Conservation (phyloP, 2,888 invertebrate species). For the Drosophila sordidapex region DNA sequence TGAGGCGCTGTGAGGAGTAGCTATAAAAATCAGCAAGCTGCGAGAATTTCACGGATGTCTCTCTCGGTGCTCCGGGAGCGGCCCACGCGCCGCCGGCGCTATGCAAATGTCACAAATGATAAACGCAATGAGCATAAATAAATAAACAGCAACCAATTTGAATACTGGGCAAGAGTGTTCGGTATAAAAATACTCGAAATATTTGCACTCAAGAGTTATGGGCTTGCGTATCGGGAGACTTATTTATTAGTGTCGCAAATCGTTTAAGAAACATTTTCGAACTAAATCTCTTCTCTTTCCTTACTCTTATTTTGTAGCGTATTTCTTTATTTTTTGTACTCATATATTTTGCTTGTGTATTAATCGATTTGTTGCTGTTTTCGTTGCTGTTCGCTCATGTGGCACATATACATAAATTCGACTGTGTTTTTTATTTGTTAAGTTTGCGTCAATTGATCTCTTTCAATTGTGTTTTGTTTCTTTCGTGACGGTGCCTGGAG, state of each 20-base stretch:
- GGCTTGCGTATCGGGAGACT: slow-evolving; percentile 51
- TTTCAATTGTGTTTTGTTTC: neutral
- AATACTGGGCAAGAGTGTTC: slow-evolving; percentile 29
- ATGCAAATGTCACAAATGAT: slow-evolving; percentile 81
- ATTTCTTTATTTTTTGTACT: neutral
- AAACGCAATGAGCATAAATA: slow-evolving; percentile 81
- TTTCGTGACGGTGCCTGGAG: neutral
- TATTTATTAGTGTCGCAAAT: slow-evolving; percentile 80
- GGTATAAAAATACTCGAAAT: slow-evolving; percentile 22
- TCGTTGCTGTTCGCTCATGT: slow-evolving; percentile 34
- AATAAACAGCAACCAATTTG: slow-evolving; percentile 56
- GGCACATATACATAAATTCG: slow-evolving; percentile 59
- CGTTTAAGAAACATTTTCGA: slow-evolving; percentile 61
- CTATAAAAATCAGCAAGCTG: slow-evolving; percentile 74
- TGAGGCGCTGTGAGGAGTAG: slow-evolving; percentile 2
- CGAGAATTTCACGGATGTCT: slow-evolving; percentile 75
- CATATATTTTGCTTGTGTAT: slow-evolving; percentile 54
- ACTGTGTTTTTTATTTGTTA: slow-evolving; percentile 68
- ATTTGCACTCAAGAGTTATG: slow-evolving; percentile 43
- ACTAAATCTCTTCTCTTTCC: slow-evolving; percentile 9
- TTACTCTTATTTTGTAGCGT: neutral
- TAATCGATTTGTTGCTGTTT: slow-evolving; percentile 65
- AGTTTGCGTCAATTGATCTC: slow-evolving; percentile 30
- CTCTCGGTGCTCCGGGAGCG: slow-evolving; percentile 50
- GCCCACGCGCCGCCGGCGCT: slow-evolving; percentile 73